phyloP scores from a whole-genome alignment of 92 coral and sea anemone genomes.

The Zoanthus solanderi region DNA sequence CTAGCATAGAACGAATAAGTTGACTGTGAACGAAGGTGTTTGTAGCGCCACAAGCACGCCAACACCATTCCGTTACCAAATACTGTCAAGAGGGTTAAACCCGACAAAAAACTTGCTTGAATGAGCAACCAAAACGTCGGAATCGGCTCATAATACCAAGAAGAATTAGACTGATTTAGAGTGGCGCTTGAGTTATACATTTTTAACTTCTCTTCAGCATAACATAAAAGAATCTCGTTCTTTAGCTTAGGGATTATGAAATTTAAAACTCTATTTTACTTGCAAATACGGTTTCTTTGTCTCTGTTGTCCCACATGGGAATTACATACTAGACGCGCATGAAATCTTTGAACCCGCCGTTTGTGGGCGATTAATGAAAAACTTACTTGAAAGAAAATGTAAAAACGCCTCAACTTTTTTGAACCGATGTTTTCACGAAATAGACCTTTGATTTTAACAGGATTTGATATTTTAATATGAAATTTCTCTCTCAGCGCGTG shows the following conservation, averaged over 20 bases:
- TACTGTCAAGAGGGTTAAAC: constrained; percentile 51
- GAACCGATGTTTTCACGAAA: background rate
- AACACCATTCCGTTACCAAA: constrained; percentile 74
- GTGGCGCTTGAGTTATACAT: constrained; percentile 13
- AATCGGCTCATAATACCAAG: background rate
- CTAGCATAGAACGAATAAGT: constrained; percentile 77
- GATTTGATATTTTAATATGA: too few species aligned
- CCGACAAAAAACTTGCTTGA: constrained; percentile 71
- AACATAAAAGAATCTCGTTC: background rate
- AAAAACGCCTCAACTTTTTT: background rate
- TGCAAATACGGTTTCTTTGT: background rate
- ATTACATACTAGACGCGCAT: constrained; percentile 6
- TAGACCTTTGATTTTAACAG: too few species aligned
- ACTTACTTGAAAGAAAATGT: background rate
- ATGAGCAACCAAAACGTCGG: constrained; percentile 62
- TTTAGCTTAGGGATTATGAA: background rate
- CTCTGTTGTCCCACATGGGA: constrained; percentile 25
- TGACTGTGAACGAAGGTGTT: constrained; percentile 62
- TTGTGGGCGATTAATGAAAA: background rate
- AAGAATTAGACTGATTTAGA: background rate
- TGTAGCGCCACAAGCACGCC: constrained; percentile 60
- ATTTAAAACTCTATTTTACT: background rate
- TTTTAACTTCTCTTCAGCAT: background rate
- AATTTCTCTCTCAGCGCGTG: too few species aligned
- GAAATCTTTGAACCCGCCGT: constrained; percentile 3